phyloP scores from a whole-genome alignment of 1,140 invertebrate species.

The Limonius californicus region DNA sequence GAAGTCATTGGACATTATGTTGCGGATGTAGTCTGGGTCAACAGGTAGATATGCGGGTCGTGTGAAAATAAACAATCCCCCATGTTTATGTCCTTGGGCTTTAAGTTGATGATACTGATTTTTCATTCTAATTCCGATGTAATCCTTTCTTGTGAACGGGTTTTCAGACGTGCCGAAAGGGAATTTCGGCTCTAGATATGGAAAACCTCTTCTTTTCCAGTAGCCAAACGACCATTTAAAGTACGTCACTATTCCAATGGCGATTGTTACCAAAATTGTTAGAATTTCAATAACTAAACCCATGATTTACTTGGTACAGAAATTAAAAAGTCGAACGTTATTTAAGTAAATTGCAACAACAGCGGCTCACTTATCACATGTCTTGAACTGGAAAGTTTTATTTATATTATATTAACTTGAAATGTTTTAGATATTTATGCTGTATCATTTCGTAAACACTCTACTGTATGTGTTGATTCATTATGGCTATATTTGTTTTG shows the following conservation, averaged over 20 bases:
- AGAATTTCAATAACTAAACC: too few relatives aligned
- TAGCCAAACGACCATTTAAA: background rate
- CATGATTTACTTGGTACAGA: too few relatives aligned
- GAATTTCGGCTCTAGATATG: background rate
- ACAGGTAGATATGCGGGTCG: constrained; percentile 32
- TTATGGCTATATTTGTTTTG: too few relatives aligned
- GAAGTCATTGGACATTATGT: constrained; percentile 51
- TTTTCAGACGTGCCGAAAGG: background rate
- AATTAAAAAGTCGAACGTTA: too few relatives aligned
- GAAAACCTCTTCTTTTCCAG: constrained; percentile 1
- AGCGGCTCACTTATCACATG: too few relatives aligned
- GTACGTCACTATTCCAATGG: background rate
- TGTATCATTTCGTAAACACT: too few relatives aligned
- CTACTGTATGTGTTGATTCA: too few relatives aligned
- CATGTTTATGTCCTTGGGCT: constrained; percentile 26
- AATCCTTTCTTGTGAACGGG: background rate
- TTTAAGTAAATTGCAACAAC: too few relatives aligned
- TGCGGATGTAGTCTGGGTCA: constrained; percentile 51
- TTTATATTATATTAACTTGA: too few relatives aligned
- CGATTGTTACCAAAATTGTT: background rate
- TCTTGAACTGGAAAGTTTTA: too few relatives aligned
- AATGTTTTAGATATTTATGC: too few relatives aligned
- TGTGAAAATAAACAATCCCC: constrained; percentile 24
- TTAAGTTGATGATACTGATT: constrained; percentile 40
- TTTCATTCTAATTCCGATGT: constrained; percentile 16